Base-by-base conservation (phyloP, 1,140 invertebrate species). In the Orchesella cincta region DNA sequence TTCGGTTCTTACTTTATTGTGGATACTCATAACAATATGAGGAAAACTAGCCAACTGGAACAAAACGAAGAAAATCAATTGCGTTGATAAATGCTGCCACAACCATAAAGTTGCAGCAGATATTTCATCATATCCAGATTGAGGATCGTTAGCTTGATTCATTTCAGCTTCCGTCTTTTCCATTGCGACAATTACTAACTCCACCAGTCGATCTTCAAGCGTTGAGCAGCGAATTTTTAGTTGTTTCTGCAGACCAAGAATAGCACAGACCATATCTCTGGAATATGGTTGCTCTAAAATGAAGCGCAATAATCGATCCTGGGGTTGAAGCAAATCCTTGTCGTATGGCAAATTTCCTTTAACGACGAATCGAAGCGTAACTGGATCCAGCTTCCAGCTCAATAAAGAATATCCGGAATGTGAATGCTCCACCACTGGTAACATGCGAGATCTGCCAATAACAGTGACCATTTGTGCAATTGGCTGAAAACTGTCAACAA, bases 391-490 rank as follows among this genome's bases (percentile, higher is more conserved):
- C 76, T 95, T 90, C 96, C 96, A 98, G 0, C 94, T 93, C 85
- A 94, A 94, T 31, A 94, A 90, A n/a, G 93, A 87, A 83, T 93
- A 92, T 85, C 94, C 93, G 0, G 92, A 92, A 84, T 94, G 94
- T 67, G 95, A 96, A 35, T 95, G 92, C 81, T 98, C 96, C 1
- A 98, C 95, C 28, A 99, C 93, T 5, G 97, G 96, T 26, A 97
- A 85, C 91, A 98, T 93, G 82, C 93, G 91, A 3, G 93, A 90
- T 81, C 95, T 92, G 0, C 94, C 94, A 82, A 95, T 92, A 54
- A 98, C 94, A 0, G 95, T 93, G 0, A 98, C 93, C 93, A 98
- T 98, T 88, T 98, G 95, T 0, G 96, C 95, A 73, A 93, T 93
- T 26, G 92, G 90, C 77, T 93, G 89, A 85, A 98, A 98, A 87